These are phyloP conservation scores for Acyrthosiphon pisum DNA, from an alignment of 1,140 invertebrate genomes.

Conservation along the genomic window DNA sequence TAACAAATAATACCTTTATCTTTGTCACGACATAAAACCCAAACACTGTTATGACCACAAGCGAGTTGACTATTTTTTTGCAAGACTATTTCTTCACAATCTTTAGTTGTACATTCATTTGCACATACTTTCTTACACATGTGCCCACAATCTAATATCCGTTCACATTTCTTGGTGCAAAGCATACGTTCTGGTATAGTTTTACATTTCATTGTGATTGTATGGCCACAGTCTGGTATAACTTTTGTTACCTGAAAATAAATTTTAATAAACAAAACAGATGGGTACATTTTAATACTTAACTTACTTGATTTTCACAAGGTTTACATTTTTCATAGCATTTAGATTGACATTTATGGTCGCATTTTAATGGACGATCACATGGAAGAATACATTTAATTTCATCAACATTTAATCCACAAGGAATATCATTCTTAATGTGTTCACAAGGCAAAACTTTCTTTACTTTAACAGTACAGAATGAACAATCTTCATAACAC, in stretches of 20 bases:
- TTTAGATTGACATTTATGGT: constrained; percentile 41
- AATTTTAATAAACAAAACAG: too few relatives aligned
- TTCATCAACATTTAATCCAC: background rate
- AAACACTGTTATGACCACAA: constrained; percentile 58
- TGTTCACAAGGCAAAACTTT: constrained; percentile 19
- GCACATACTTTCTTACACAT: background rate
- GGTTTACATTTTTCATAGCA: constrained; percentile 18
- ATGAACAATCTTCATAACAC: constrained; percentile 66
- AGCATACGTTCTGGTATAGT: background rate
- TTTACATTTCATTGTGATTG: background rate
- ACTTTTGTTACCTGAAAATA: constrained; percentile 27
- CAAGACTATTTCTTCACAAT: constrained; percentile 22
- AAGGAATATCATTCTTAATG: background rate
- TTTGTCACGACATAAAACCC: constrained; percentile 42
- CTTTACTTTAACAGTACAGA: background rate
- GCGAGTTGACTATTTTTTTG: background rate
- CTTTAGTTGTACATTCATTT: background rate
- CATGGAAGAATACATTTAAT: constrained; percentile 19
- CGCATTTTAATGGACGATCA: background rate
- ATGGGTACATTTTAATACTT: background rate
- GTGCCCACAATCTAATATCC: constrained; percentile 18
- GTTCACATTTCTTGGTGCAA: background rate
- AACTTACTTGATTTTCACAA: constrained; percentile 3
- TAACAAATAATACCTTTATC: constrained; percentile 30
- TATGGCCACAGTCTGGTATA: constrained; percentile 37